Evolutionary conservation across 2,797 vertebrate species (phyloP).

Genomic region (Dicrostonyx torquatus): DNA sequence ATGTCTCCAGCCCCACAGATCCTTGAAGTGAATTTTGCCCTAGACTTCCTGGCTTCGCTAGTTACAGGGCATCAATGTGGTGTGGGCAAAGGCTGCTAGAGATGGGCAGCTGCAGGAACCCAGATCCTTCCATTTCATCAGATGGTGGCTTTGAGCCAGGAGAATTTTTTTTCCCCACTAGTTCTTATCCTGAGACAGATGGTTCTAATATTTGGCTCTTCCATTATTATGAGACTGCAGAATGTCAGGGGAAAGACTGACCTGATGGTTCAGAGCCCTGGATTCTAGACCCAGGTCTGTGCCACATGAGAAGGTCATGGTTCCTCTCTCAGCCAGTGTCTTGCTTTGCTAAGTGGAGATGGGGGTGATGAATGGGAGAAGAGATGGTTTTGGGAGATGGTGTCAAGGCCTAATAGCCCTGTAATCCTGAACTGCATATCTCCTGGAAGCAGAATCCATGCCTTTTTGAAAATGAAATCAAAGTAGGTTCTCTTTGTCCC

Average conservation of each 20-base stretch:
- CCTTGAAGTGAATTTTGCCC: slow-evolving; percentile 16
- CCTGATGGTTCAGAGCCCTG: neutral
- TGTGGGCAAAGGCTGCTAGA: neutral
- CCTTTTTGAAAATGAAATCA: slow-evolving; percentile 36
- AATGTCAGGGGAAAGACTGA: neutral
- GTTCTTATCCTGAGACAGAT: slow-evolving; percentile 50
- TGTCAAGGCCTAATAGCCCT: neutral
- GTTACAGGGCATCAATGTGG: neutral
- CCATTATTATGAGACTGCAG: slow-evolving; percentile 63
- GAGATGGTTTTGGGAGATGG: neutral
- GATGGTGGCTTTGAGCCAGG: slow-evolving; percentile 23
- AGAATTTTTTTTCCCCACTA: slow-evolving; percentile 53
- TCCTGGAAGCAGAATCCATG: neutral
- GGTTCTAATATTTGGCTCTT: slow-evolving; percentile 37
- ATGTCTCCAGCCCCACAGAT: neutral
- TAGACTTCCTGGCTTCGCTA: neutral
- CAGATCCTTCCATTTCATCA: neutral
- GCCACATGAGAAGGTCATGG: neutral
- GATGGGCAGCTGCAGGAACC: neutral
- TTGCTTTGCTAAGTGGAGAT: slow-evolving; percentile 10
- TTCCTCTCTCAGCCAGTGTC: neutral
- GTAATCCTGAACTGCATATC: neutral
- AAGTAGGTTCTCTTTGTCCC: neutral
- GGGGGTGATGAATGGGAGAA: neutral
- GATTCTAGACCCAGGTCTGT: neutral